Conservation (phyloP, 1,140 invertebrate genomes). For the Planococcus citri region DNA sequence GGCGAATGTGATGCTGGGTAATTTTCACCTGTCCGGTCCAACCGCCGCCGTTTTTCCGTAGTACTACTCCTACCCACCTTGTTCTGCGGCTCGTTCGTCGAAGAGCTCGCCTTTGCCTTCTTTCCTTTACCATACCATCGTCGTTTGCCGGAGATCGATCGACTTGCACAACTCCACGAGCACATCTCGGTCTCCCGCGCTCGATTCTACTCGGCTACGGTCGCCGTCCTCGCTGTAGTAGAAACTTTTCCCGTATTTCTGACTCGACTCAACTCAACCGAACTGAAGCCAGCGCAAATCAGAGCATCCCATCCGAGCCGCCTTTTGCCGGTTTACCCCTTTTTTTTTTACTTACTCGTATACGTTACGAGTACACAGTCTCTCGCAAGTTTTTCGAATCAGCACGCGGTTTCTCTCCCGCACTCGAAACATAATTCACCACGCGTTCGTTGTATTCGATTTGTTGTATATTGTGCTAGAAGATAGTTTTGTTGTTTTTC, state of each 20-base stretch:
- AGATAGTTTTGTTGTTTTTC: no score
- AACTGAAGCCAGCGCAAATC: background rate
- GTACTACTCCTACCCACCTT: slow-evolving; percentile 3
- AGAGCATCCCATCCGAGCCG: background rate
- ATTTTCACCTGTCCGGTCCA: slow-evolving; percentile 16
- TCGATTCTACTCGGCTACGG: background rate
- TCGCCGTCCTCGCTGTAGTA: background rate
- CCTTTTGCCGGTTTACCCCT: slow-evolving; percentile 12
- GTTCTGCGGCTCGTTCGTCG: no score
- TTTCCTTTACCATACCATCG: no score
- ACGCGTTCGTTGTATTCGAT: background rate
- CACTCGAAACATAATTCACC: background rate
- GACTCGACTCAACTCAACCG: no score
- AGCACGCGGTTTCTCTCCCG: background rate
- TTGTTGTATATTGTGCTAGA: background rate
- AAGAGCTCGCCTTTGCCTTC: no score
- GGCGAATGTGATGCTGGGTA: slow-evolving; percentile 16
- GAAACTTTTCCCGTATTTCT: background rate
- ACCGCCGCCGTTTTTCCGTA: slow-evolving; percentile 11
- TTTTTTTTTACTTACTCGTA: no score
- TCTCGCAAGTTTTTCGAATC: background rate
- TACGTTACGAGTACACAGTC: background rate
- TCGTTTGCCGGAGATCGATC: background rate
- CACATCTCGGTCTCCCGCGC: background rate
- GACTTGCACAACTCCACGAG: background rate